Conservation (phyloP, 1,140 invertebrate genomes). For the Eupeodes corollae region DNA sequence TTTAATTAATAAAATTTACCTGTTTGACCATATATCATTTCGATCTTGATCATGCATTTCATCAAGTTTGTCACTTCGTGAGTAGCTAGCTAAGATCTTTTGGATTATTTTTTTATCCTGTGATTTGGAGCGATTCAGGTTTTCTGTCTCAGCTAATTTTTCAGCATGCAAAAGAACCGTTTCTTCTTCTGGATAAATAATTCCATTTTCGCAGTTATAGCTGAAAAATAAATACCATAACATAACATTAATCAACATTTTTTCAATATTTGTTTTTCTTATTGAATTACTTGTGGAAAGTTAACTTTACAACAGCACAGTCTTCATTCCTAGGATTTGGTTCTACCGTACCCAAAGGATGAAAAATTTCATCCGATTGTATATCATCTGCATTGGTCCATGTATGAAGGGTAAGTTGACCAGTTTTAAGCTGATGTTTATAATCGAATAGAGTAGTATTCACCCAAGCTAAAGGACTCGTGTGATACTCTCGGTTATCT, state of each 20-base stretch:
- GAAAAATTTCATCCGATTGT: constrained; percentile 73
- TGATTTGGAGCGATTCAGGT: constrained; percentile 6
- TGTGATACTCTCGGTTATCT: constrained; percentile 52
- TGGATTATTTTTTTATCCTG: constrained; percentile 14
- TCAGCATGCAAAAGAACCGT: constrained; percentile 53
- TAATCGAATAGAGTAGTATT: constrained; percentile 93
- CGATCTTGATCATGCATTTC: constrained; percentile 83
- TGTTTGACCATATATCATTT: constrained; percentile 74
- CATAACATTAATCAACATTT: not conserved
- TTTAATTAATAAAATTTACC: constrained; percentile 37
- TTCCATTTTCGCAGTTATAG: constrained; percentile 53
- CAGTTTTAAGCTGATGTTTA: constrained; percentile 71
- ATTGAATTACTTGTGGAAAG: constrained; percentile 56
- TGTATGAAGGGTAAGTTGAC: constrained; percentile 76
- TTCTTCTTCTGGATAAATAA: constrained; percentile 60
- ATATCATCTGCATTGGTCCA: constrained; percentile 85
- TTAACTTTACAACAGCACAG: constrained; percentile 66
- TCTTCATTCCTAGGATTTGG: constrained; percentile 75
- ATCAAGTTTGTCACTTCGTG: constrained; percentile 60
- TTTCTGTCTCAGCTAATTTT: constrained; percentile 17
- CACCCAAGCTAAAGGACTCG: constrained; percentile 83
- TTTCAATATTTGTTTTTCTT: constrained; percentile 5
- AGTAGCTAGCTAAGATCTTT: constrained; percentile 19
- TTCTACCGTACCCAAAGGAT: constrained; percentile 75
- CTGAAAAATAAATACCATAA: constrained; percentile 36